Evolutionary conservation across 2,797 vertebrate species (phyloP).

Genomic region (Babyrousa celebensis): DNA sequence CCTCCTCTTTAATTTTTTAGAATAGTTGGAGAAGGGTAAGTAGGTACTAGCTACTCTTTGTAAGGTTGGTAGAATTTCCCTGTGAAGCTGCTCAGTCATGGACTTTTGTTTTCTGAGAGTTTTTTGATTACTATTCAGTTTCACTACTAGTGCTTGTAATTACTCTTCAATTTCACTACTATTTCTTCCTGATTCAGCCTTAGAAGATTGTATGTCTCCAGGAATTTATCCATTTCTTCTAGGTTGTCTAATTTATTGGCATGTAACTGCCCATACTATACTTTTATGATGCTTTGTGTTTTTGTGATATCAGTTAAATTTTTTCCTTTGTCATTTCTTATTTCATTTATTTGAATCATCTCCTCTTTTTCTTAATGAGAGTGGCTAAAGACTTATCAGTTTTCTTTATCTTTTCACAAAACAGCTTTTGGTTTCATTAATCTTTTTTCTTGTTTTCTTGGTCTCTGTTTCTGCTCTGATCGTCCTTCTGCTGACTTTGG

Average conservation of each 20-base stretch:
- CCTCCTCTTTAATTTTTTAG: background rate
- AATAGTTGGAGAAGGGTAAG: background rate
- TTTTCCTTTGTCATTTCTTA: background rate
- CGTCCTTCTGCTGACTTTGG: background rate
- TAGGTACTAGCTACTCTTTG: background rate
- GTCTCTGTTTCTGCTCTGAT: background rate
- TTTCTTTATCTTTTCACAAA: background rate
- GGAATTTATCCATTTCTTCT: background rate
- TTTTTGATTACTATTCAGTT: background rate
- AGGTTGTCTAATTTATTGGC: background rate
- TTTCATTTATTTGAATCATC: background rate
- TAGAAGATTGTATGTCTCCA: background rate
- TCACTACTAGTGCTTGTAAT: too few relatives aligned
- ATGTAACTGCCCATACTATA: background rate
- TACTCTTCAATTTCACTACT: background rate
- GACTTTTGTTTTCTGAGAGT: background rate
- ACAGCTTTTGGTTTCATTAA: background rate
- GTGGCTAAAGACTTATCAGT: background rate
- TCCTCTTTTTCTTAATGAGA: background rate
- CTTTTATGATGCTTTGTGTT: background rate
- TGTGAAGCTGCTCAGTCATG: background rate
- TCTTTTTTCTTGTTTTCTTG: background rate
- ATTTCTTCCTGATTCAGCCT: background rate
- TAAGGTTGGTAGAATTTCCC: background rate
- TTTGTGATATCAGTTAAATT: background rate